Conservation (phyloP, 2,797 vertebrate genomes). For the Sus cebifrons region DNA sequence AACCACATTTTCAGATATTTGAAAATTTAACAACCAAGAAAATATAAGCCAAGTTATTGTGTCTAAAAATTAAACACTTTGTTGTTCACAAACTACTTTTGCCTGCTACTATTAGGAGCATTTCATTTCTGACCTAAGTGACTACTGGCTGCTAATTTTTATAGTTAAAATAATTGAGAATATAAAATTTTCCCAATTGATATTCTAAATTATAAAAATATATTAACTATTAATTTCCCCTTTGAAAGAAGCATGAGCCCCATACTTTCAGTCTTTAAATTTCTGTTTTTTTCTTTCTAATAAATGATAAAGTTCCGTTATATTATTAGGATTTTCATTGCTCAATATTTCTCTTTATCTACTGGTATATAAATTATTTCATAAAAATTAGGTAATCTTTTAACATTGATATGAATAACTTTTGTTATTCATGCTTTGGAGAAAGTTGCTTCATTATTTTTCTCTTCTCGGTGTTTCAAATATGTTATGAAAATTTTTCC, state of each 20-base stretch:
- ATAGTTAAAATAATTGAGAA: slow-evolving; percentile 15
- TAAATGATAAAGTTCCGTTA: neutral
- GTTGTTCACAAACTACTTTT: neutral
- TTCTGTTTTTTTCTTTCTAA: neutral
- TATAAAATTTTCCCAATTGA: neutral
- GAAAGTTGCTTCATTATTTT: neutral
- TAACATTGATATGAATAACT: neutral
- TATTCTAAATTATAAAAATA: slow-evolving; percentile 18
- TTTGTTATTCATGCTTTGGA: slow-evolving; percentile 8
- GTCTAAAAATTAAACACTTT: neutral
- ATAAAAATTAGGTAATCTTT: neutral
- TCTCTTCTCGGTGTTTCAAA: neutral
- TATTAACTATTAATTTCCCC: neutral
- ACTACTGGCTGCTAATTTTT: neutral
- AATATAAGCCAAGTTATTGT: neutral
- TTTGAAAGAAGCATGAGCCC: neutral
- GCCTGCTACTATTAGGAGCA: neutral
- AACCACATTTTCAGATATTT: neutral
- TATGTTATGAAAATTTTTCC: neutral
- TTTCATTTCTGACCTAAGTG: neutral
- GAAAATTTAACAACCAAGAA: neutral
- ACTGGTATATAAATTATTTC: neutral
- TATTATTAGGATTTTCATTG: neutral
- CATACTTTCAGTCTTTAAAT: neutral
- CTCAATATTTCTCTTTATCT: neutral